Evolutionary conservation across 2,797 vertebrate species (phyloP).

Genomic region (Artibeus lituratus): DNA sequence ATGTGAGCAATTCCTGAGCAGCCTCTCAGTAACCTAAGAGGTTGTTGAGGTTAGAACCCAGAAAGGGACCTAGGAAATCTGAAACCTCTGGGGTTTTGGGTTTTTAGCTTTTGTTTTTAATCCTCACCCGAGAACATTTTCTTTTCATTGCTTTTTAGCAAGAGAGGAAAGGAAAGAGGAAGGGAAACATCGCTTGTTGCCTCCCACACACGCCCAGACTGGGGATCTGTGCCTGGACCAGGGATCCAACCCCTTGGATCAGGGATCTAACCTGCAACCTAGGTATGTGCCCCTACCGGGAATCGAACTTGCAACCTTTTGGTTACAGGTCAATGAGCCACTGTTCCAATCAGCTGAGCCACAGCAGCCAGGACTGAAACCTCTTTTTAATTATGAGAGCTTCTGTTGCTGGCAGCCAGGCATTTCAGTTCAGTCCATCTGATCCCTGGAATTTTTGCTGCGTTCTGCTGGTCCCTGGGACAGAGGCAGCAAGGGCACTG

Average conservation of each 20-base stretch:
- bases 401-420: not conserved
- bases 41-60: not conserved
- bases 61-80: not conserved
- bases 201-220: too few species aligned
- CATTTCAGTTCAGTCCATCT: not conserved
- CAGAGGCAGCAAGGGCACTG: not conserved
- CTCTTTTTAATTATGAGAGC: not conserved
- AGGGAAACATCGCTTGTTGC: not conserved
- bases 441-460: not conserved
- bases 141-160: not conserved
- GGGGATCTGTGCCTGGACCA: too few species aligned
- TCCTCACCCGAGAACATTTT: not conserved
- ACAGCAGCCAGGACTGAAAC: not conserved
- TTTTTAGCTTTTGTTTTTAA: not conserved
- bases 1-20: not conserved
- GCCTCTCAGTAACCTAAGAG: not conserved
- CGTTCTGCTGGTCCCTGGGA: not conserved
- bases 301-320: not conserved
- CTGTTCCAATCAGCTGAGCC: not conserved
- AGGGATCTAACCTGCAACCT: not conserved
- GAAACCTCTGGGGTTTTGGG: not conserved
- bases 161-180: not conserved
- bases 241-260: not conserved
- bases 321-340: not conserved
- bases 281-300: too few species aligned